Conservation (phyloP, 2,888 invertebrate species). For the Aspidiotus destructor region DNA sequence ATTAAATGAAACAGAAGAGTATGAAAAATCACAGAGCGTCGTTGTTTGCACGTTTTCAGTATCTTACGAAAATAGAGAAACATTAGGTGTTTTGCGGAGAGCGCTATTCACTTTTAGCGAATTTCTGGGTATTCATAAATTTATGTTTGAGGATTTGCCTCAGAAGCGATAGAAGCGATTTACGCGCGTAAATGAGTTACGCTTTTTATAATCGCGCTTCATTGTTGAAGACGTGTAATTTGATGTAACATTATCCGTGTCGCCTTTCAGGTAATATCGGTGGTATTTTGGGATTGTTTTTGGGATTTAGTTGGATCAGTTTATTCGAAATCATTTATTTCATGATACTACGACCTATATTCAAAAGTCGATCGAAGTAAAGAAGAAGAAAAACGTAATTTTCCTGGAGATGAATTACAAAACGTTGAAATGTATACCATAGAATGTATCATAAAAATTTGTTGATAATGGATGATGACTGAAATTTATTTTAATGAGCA, state of each 20-base stretch:
- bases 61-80: slow-evolving; percentile 12
- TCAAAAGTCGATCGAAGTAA: slow-evolving; percentile 53
- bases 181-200: too few relatives aligned
- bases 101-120: slow-evolving; percentile 14
- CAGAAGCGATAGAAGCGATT: too few relatives aligned
- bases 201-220: too few relatives aligned
- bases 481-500: too few relatives aligned
- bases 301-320: slow-evolving; percentile 35
- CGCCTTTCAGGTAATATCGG: slow-evolving; percentile 33
- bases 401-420: too few relatives aligned
- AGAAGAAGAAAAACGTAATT: too few relatives aligned
- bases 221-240: background rate
- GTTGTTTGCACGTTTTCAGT: slow-evolving; percentile 16
- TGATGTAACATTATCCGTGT: background rate
- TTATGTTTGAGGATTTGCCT: too few relatives aligned
- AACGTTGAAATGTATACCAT: too few relatives aligned
- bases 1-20: background rate
- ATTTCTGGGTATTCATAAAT: slow-evolving; percentile 9
- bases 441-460: too few relatives aligned
- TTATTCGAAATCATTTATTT: slow-evolving; percentile 34
- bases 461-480: too few relatives aligned
- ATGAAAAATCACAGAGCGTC: slow-evolving; percentile 2
- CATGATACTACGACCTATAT: slow-evolving; percentile 81
- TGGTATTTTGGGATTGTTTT: slow-evolving; percentile 34
- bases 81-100: slow-evolving; percentile 8